Base-by-base conservation (phyloP, 2,797 vertebrate species). In the Myotis planiceps region DNA sequence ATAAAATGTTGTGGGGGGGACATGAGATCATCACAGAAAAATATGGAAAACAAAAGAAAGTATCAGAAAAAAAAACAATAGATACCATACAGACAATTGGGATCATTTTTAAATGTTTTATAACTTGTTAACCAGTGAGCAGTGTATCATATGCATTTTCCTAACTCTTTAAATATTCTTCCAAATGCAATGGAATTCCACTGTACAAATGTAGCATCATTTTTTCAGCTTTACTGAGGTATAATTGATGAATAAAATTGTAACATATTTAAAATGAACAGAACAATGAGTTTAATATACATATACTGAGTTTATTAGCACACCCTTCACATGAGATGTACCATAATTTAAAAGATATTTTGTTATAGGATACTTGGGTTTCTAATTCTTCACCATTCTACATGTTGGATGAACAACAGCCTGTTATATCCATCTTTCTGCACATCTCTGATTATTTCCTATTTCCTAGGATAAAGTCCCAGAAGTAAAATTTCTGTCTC, bases 21-120 rank as follows among this genome's bases (percentile, higher is more conserved):
- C n/a, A 86, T 29, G n/a, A 82, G 69, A 45, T 42, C 34, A 88
- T 76, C 63, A 84, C 14, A 78, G 66, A 86, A 88, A 96, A 96
- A 60, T 69, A 88, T 0, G 2, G 58, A 82, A 84, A 94, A 78
- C 21, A 66, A 91, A 23, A n/a, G 23, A 63, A 66, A 25, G 5
- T 74, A n/a, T 69, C 79, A 75, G 71, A 65, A 66, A 66, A 39
- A 66, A 66, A 39, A 89, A 92, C n/a, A 87, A 45, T 3, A 72
- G n/a, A 88, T 18, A 84, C 32, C 39, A 83, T 65, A 27, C 37
- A 83, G 15, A 86, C 9, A 69, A 37, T 14, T 29, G 29, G 25
- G 7, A 66, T 82, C 27, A 72, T 23, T 71, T 25, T 37, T 14
- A 7, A 6, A 18, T 45, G n/a, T 47, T 95, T 69, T 94, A 9